These are phyloP conservation scores for Periparus ater DNA, from an alignment of 2,797 vertebrate species.

Conservation along the genomic window DNA sequence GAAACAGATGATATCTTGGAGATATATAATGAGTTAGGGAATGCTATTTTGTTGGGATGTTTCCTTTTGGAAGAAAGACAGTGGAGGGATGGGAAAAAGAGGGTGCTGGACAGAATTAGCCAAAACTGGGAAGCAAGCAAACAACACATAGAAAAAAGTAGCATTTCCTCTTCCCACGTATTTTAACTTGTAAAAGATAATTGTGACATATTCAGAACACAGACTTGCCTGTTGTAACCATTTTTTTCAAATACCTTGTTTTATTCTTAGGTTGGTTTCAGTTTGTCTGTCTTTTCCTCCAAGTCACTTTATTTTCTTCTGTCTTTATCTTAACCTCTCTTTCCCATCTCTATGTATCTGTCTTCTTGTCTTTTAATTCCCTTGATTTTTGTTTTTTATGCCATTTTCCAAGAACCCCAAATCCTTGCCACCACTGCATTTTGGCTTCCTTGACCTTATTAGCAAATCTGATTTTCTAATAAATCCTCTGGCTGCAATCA, in stretches of 20 bases:
- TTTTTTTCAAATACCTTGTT: background rate
- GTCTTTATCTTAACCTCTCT: background rate
- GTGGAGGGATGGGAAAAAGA: background rate
- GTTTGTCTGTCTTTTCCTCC: background rate
- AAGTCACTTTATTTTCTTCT: background rate
- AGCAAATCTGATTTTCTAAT: conserved; percentile 35
- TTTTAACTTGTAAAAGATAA: background rate
- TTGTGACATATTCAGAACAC: background rate
- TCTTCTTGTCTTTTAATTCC: background rate
- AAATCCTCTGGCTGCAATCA: conserved; percentile 3
- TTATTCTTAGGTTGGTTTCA: background rate
- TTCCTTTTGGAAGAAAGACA: background rate
- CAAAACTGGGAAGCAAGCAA: background rate
- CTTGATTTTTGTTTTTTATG: background rate
- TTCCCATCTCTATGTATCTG: background rate
- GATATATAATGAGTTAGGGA: background rate
- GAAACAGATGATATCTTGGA: background rate
- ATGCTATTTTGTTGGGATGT: background rate
- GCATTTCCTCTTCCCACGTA: background rate
- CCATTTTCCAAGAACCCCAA: background rate
- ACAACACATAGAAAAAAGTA: background rate
- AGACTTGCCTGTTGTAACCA: background rate
- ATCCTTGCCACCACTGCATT: background rate
- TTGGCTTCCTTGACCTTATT: conserved; percentile 9
- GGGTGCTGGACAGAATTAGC: background rate